These are phyloP conservation scores for Brachionus manjavacas DNA, from an alignment of 1,140 invertebrate genomes.

Conservation along the genomic window DNA sequence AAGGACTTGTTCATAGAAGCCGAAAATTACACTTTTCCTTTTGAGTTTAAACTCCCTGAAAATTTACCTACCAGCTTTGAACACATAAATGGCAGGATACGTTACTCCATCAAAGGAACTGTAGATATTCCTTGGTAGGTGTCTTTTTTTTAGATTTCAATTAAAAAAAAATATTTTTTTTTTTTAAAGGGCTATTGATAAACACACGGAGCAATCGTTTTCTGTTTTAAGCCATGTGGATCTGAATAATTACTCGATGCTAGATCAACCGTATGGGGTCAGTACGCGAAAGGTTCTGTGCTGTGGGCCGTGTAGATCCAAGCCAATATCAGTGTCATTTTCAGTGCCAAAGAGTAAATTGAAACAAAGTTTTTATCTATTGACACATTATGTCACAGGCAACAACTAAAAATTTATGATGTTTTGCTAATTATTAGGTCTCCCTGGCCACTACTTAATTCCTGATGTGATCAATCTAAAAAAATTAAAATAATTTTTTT, in stretches of 20 bases:
- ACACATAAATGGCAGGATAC: constrained; percentile 57
- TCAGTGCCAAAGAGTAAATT: background rate
- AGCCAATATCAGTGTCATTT: background rate
- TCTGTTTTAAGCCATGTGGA: constrained; percentile 52
- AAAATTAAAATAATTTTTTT: no score
- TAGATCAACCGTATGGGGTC: background rate
- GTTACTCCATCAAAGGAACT: constrained; percentile 57
- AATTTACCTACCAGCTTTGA: constrained; percentile 59
- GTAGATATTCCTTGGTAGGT: constrained; percentile 54
- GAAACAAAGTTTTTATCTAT: no score
- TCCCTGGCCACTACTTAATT: no score
- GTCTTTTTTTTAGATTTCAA: background rate
- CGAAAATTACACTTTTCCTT: constrained; percentile 57
- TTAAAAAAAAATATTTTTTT: background rate
- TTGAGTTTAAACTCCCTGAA: constrained; percentile 57
- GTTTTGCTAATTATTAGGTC: no score
- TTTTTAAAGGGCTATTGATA: constrained; percentile 44
- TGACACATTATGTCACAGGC: no score
- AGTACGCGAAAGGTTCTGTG: background rate
- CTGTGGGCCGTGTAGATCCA: background rate
- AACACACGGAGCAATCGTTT: constrained; percentile 49
- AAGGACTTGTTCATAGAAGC: constrained; percentile 41
- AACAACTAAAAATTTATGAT: no score
- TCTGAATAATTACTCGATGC: constrained; percentile 47
- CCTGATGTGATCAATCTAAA: no score